Evolutionary conservation across 2,888 invertebrate genomes (phyloP).

Genomic region (Adelphocoris suturalis): DNA sequence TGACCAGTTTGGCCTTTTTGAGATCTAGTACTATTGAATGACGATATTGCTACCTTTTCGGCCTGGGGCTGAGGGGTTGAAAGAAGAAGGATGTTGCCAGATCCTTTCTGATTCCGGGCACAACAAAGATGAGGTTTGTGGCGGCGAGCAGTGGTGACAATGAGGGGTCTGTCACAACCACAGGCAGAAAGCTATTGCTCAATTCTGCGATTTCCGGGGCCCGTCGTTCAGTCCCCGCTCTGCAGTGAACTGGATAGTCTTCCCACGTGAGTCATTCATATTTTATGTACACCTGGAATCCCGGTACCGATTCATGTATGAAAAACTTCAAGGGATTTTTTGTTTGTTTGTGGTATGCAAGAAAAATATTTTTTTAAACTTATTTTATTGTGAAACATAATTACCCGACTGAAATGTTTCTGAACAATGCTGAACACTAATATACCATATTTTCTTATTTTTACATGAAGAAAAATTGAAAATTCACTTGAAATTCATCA

Average conservation of each 20-base stretch:
- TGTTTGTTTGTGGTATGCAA: too few species aligned
- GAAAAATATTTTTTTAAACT: too few species aligned
- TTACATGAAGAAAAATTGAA: too few species aligned
- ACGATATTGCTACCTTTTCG: background rate
- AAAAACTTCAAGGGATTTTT: too few species aligned
- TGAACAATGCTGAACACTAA: too few species aligned
- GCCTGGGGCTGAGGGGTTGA: background rate
- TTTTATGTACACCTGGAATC: too few species aligned
- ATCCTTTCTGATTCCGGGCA: background rate
- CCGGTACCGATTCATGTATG: too few species aligned
- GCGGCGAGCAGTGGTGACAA: background rate
- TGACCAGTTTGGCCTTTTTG: background rate
- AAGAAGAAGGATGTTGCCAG: background rate
- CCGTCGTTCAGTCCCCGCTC: background rate
- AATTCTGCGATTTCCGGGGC: background rate
- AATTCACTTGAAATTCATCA: too few species aligned
- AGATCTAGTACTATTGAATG: background rate
- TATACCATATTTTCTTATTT: too few species aligned
- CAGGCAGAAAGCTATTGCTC: background rate
- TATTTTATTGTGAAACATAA: too few species aligned
- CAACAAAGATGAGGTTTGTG: background rate
- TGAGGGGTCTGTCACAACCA: background rate
- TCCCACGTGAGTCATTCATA: background rate
- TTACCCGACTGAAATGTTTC: too few species aligned
- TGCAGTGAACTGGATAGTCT: background rate